Evolutionary conservation across 1,140 invertebrate species (phyloP).

Genomic region (Atta colombica): DNA sequence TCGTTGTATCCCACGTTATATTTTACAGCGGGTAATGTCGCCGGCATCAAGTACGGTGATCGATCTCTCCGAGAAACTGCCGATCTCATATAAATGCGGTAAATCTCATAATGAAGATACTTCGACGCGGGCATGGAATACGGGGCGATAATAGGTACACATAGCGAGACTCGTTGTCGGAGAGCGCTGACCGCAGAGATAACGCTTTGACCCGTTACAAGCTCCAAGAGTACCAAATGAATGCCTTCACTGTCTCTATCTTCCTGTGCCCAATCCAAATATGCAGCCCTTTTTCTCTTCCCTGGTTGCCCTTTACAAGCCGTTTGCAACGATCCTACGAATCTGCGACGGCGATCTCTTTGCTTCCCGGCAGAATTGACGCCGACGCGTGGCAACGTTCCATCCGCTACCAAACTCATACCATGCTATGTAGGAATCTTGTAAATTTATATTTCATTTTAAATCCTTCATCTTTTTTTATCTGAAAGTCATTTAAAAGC

Average conservation of each 20-base stretch:
- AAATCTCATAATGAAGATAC: constrained; percentile 66
- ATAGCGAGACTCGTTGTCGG: constrained; percentile 81
- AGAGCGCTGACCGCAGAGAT: constrained; percentile 84
- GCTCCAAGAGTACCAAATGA: constrained; percentile 80
- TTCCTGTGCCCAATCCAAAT: constrained; percentile 80
- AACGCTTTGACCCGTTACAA: constrained; percentile 85
- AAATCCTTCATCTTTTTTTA: not conserved
- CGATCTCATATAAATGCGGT: constrained; percentile 62
- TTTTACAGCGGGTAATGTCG: not conserved
- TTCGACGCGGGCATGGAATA: constrained; percentile 65
- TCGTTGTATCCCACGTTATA: not conserved
- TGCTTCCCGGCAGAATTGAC: not conserved
- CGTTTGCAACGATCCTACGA: constrained; percentile 58
- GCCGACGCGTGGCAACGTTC: not conserved
- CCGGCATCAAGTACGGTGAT: not conserved
- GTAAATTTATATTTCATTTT: not conserved
- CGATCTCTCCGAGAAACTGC: constrained; percentile 47
- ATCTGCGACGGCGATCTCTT: constrained; percentile 55
- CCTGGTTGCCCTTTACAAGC: constrained; percentile 68
- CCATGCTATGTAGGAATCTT: not conserved
- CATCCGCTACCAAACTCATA: not conserved
- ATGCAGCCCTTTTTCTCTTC: constrained; percentile 81
- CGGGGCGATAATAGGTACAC: constrained; percentile 77
- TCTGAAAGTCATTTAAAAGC: not conserved
- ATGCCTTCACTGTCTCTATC: constrained; percentile 84